phyloP scores from a whole-genome alignment of 2,113 vertebrate genomes.

The Brachirus orientalis region DNA sequence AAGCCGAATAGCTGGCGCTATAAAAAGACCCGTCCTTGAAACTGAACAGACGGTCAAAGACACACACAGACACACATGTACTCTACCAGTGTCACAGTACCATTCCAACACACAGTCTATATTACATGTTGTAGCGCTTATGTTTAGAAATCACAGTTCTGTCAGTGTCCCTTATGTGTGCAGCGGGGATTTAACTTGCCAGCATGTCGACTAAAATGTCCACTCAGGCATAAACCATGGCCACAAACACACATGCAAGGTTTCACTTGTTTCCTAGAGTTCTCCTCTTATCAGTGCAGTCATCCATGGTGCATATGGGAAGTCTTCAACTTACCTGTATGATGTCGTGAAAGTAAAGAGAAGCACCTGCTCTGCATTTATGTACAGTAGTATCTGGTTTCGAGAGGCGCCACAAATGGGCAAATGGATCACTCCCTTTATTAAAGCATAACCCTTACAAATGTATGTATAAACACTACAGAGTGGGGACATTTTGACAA shows the following conservation, averaged over 20 bases:
- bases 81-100: conserved; percentile 13
- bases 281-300: not conserved
- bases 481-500: too few species aligned
- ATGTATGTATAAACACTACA: too few species aligned
- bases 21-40: conserved; percentile 78
- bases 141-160: conserved; percentile 58
- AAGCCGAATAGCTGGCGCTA: conserved; percentile 55
- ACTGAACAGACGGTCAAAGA: conserved; percentile 58
- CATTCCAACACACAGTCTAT: conserved; percentile 26
- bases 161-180: conserved; percentile 40
- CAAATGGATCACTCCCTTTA: conserved; percentile 24
- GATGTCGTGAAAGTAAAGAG: not conserved
- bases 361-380: not conserved
- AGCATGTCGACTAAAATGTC: conserved; percentile 41
- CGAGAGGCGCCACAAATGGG: conserved; percentile 27
- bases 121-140: conserved; percentile 52
- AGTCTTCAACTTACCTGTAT: not conserved
- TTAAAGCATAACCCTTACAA: conserved; percentile 27
- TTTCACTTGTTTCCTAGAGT: not conserved
- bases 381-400: conserved; percentile 1
- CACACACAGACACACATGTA: conserved; percentile 27
- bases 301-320: conserved; percentile 38
- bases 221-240: conserved; percentile 31
- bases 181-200: conserved; percentile 55
- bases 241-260: conserved; percentile 10